These are phyloP conservation scores for Troilus luridus DNA, from an alignment of 2,888 invertebrate species.

Conservation along the genomic window DNA sequence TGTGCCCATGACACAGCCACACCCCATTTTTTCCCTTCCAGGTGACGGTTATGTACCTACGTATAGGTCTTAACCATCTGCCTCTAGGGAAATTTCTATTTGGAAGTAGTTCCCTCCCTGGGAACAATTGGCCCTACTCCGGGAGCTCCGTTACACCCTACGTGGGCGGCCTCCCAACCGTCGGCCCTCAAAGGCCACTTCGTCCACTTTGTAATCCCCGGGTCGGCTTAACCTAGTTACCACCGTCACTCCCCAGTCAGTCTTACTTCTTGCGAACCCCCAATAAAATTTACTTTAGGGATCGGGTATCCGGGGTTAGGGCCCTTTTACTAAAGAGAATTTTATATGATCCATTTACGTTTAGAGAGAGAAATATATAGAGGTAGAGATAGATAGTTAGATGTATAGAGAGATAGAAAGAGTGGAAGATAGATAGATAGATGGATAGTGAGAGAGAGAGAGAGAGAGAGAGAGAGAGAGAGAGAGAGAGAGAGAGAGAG, in stretches of 20 bases:
- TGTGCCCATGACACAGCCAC: no score
- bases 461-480: no score
- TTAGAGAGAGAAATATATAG: neutral
- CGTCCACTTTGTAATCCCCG: conserved; percentile 50
- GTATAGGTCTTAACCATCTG: neutral
- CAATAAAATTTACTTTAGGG: conserved; percentile 38
- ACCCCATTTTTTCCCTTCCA: neutral
- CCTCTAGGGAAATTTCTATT: conserved; percentile 10
- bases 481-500: no score
- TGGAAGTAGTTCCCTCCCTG: neutral
- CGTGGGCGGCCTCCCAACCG: conserved; percentile 38
- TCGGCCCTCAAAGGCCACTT: conserved; percentile 46
- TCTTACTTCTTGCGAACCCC: conserved; percentile 9
- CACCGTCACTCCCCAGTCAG: conserved; percentile 27
- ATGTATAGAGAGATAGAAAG: no score
- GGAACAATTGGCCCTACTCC: neutral
- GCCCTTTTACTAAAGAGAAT: conserved; percentile 10
- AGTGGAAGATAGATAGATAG: no score
- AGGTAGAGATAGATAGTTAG: no score
- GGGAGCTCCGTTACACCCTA: conserved; percentile 14
- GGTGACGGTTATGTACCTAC: neutral
- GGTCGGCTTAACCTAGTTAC: conserved; percentile 31
- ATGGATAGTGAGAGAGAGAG: no score
- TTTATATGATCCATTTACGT: conserved; percentile 7
- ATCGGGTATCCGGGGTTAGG: neutral